Base-by-base conservation (phyloP, 2,113 vertebrate species). In the Embiotoca jacksoni region DNA sequence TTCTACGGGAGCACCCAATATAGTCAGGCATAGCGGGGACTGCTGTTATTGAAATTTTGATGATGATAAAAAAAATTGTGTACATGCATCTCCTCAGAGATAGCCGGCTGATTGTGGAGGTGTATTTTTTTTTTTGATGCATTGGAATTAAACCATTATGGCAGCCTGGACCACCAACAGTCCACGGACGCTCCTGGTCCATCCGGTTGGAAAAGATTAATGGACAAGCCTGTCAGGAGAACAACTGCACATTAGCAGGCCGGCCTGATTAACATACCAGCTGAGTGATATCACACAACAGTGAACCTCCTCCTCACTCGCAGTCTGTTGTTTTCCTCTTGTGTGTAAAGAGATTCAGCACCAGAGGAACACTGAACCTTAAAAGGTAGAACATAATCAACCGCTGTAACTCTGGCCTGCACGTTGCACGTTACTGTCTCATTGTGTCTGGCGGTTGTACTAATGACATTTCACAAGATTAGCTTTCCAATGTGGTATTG, bases 31-130 rank as follows among this genome's bases (percentile, higher is more conserved):
- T 30, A 1, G 74, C 65, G 5, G 50, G 10, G 50, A 68, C 83
- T 67, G 81, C 64, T 82, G 75, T 84, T 90, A 87, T 88, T 92
- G 81, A 90, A 88, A 89, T 91, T 82, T 84, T 78, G 76, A 90
- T 87, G 88, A 55, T 63, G 82, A 92, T 92, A 88, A 82, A 23
- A 82, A 23, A 75, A 89, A 90, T 90, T 89, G 87, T 84, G 81
- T 87, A 68, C 57, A 50, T 75, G 63, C 64, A 75, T 85, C 52
- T 87, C 73, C 78, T 78, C 41, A 15, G 82, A 89, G 87, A 89
- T 78, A 53, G 72, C 30, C 6, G 6, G 47, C 65, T 81, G 78
- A 83, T 86, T 74, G 66, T 46, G 47, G 58, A 52, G 77, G 44
- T 67, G 67, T 50, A 5, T 54, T 62, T 72, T 77, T 39, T 65